Evolutionary conservation across 2,113 vertebrate genomes (phyloP).

Genomic region (Fregata magnificens): DNA sequence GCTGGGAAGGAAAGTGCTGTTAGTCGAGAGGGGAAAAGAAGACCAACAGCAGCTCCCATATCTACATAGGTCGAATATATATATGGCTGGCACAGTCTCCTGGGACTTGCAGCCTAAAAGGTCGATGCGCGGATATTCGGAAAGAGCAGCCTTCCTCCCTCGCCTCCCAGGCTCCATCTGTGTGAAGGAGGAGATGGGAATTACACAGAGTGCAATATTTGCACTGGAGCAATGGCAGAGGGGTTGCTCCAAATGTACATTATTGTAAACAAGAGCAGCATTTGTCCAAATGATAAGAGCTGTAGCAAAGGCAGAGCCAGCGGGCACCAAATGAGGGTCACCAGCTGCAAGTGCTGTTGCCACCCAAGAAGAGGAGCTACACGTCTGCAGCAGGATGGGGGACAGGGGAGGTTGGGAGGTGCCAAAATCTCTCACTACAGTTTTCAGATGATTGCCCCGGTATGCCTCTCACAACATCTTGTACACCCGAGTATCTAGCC

Average conservation of each 20-base stretch:
- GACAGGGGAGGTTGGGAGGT: background rate
- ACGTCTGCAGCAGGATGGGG: background rate
- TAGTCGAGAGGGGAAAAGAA: background rate
- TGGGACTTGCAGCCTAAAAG: background rate
- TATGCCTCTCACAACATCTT: background rate
- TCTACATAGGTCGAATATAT: background rate
- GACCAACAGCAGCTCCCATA: background rate
- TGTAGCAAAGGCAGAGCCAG: background rate
- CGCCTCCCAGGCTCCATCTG: background rate
- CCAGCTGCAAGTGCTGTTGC: background rate
- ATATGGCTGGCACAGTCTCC: background rate
- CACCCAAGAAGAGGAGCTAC: background rate
- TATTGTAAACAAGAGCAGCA: background rate
- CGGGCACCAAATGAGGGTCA: background rate
- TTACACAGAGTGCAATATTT: background rate
- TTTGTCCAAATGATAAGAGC: background rate
- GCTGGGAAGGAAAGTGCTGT: background rate
- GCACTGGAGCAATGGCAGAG: background rate
- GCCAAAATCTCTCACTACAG: background rate
- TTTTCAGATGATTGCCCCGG: background rate
- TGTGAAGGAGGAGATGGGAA: background rate
- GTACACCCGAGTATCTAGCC: background rate
- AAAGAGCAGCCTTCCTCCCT: background rate
- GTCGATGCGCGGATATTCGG: background rate
- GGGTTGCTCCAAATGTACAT: background rate